These are phyloP conservation scores for Gallinago nigripennis DNA, from an alignment of 2,797 vertebrate genomes.

Conservation along the genomic window DNA sequence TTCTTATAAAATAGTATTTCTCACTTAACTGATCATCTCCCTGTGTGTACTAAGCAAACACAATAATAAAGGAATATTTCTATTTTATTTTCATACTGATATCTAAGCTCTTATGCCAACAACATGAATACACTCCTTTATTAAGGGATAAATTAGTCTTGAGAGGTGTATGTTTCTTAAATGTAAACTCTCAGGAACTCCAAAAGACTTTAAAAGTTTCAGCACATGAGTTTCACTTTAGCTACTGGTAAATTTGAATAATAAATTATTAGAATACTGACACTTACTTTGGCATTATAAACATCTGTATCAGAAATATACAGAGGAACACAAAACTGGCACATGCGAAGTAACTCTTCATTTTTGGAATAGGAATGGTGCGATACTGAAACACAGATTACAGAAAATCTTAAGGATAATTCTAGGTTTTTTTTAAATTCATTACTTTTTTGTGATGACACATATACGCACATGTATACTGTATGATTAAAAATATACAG, in stretches of 20 bases:
- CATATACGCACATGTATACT: neutral
- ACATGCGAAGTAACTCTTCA: constrained; percentile 89
- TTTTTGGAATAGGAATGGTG: constrained; percentile 86
- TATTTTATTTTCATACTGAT: neutral
- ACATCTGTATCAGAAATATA: constrained; percentile 89
- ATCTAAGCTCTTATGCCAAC: neutral
- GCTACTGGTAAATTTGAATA: neutral
- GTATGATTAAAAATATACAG: neutral
- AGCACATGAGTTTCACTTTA: neutral
- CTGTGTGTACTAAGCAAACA: neutral
- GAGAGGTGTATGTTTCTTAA: neutral
- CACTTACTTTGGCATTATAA: constrained; percentile 87
- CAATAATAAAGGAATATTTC: neutral
- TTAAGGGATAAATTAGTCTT: neutral
- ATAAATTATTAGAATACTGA: neutral
- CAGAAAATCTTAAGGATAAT: neutral
- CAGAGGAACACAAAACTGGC: constrained; percentile 89
- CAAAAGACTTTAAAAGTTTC: neutral
- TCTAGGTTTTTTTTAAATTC: neutral
- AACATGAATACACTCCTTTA: neutral
- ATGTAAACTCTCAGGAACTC: neutral
- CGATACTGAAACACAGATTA: constrained; percentile 84
- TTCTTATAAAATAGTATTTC: neutral
- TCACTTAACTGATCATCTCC: neutral
- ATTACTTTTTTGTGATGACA: neutral